Base-by-base conservation (phyloP, 1,140 invertebrate species). In the Drosophila ficusphila region DNA sequence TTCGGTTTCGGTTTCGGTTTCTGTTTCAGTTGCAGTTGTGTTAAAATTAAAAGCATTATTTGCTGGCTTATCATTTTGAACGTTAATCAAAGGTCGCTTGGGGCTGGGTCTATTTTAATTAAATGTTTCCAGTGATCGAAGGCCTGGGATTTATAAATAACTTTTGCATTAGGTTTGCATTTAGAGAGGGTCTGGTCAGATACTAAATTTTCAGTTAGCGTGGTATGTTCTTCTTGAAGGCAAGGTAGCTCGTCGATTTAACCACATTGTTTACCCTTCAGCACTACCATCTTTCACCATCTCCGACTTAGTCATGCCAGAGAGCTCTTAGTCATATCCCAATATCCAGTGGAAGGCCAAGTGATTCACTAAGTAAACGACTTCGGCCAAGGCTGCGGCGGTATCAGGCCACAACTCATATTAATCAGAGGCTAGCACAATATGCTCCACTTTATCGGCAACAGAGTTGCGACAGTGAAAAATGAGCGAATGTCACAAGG, bases 341-440 rank as follows among this genome's bases (percentile, higher is more conserved):
- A 67, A 11, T 33, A 33, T 49, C 29, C 8, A 21, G 12, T 33
- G 49, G 39, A 39, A 39, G 51, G 27, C 48, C 70, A 52, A 38
- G 53, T 83, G 79, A 82, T 52, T 82, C 79, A 82, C 51, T 53
- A 47, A 57, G 48, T 53, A 70, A 77, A 56, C 44, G 56, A 77
- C 67, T 76, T 52, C 25, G 48, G 48, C 64, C 72, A 82, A 81
- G 73, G 78, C 67, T 72, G 36, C 48, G 16, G 33, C 52, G n/a
- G 44, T 77, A 71, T 71, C 44, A 33, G 39, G 11, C 23, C 36
- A 49, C 52, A 72, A 52, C 47, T 72, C 68, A 61, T 72, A 72
- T 72, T 72, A 72, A 72, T 72, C 69, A 72, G 68, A n/a, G 49
- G 39, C 48, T 73, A 73, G 33, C 65, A 71, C 46, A 47, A 39